These are phyloP conservation scores for Onychomys leucogaster DNA, from an alignment of 2,797 vertebrate genomes.

Conservation along the genomic window DNA sequence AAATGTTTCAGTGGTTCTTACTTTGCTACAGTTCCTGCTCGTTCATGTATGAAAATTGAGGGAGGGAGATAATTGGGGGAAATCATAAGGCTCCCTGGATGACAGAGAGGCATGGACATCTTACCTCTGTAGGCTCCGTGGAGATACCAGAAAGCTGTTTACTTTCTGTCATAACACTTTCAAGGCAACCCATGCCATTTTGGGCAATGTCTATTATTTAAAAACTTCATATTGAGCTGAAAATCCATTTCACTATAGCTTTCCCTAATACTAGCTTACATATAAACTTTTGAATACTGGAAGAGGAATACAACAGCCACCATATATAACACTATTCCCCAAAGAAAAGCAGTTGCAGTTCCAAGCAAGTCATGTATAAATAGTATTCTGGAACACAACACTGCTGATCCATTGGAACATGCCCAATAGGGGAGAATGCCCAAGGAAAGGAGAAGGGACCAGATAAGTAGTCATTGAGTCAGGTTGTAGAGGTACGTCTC, in stretches of 20 bases:
- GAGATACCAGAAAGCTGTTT: slow-evolving; percentile 56
- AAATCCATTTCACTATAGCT: slow-evolving; percentile 57
- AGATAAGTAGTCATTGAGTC: neutral
- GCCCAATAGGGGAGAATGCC: too few relatives aligned
- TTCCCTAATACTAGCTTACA: slow-evolving; percentile 63
- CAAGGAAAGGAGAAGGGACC: neutral
- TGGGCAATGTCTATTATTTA: slow-evolving; percentile 53
- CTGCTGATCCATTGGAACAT: neutral
- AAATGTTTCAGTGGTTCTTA: slow-evolving; percentile 57
- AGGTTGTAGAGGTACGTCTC: neutral
- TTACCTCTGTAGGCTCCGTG: slow-evolving; percentile 12
- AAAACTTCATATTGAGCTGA: slow-evolving; percentile 44
- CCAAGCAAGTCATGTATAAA: slow-evolving; percentile 40
- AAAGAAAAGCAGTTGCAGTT: slow-evolving; percentile 45
- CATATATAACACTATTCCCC: slow-evolving; percentile 27
- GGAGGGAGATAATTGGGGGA: slow-evolving; percentile 45
- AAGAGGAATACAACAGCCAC: slow-evolving; percentile 53
- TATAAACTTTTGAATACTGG: slow-evolving; percentile 52
- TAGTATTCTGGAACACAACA: neutral
- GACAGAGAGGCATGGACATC: slow-evolving; percentile 5
- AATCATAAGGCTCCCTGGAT: slow-evolving; percentile 52
- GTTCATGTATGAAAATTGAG: slow-evolving; percentile 67
- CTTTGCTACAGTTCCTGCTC: slow-evolving; percentile 38
- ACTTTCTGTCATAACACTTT: slow-evolving; percentile 52
- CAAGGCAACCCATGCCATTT: slow-evolving; percentile 43